These are phyloP conservation scores for Sebastes miniatus DNA, from an alignment of 2,797 vertebrate genomes.

Conservation along the genomic window DNA sequence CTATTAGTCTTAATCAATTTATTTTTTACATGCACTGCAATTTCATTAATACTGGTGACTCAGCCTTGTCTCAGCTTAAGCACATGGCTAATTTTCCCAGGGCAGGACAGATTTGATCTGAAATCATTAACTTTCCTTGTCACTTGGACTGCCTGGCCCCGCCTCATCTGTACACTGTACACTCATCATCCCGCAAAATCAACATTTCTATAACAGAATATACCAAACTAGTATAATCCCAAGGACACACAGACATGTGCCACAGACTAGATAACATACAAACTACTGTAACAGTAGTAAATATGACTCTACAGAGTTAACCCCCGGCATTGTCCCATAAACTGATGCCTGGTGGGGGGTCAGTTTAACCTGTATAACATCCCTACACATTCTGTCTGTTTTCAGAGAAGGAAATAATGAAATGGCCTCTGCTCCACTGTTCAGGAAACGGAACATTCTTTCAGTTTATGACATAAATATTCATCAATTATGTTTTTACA, in stretches of 20 bases:
- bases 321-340: no score
- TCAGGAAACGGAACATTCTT: no score
- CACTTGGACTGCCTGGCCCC: background rate
- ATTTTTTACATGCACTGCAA: no score
- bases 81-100: background rate
- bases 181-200: background rate
- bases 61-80: background rate
- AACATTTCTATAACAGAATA: background rate
- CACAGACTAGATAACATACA: background rate
- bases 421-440: no score
- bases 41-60: background rate
- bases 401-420: background rate
- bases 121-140: constrained; percentile 19
- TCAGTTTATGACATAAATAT: no score
- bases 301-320: background rate
- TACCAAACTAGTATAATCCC: background rate
- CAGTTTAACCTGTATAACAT: no score
- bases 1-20: background rate
- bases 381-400: background rate
- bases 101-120: background rate
- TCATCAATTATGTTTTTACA: no score
- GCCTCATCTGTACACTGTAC: background rate
- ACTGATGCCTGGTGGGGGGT: no score
- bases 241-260: background rate
- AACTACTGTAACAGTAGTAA: background rate